Evolutionary conservation across 2,113 vertebrate genomes (phyloP).

Genomic region (Acrocephalus kingi): DNA sequence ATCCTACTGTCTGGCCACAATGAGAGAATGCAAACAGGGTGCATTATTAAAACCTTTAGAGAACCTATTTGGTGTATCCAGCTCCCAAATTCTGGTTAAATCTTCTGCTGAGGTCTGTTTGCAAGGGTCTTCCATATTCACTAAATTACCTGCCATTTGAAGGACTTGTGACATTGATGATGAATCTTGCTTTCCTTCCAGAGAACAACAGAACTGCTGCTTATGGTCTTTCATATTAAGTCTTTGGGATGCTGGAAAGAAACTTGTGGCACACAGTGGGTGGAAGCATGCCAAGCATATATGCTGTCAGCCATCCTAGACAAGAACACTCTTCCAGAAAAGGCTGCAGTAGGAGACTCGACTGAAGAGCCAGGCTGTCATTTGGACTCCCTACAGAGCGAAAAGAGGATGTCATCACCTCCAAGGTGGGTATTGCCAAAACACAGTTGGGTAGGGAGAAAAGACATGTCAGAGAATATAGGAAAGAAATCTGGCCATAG

Average conservation of each 20-base stretch:
- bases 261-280: background rate
- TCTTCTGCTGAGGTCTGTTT: background rate
- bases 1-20: background rate
- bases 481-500: background rate
- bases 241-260: background rate
- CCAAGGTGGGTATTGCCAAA: background rate
- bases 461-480: background rate
- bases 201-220: background rate
- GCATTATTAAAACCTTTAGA: background rate
- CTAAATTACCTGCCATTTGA: background rate
- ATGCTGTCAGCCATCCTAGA: background rate
- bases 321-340: background rate
- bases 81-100: background rate
- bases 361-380: background rate
- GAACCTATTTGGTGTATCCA: background rate
- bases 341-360: background rate
- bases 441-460: background rate
- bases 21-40: background rate
- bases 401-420: background rate
- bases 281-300: background rate
- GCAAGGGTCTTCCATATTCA: background rate
- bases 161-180: background rate
- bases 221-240: background rate
- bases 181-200: background rate
- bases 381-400: background rate